Base-by-base conservation (phyloP, 2,888 invertebrate genomes). In the Steinernema carpocapsae region DNA sequence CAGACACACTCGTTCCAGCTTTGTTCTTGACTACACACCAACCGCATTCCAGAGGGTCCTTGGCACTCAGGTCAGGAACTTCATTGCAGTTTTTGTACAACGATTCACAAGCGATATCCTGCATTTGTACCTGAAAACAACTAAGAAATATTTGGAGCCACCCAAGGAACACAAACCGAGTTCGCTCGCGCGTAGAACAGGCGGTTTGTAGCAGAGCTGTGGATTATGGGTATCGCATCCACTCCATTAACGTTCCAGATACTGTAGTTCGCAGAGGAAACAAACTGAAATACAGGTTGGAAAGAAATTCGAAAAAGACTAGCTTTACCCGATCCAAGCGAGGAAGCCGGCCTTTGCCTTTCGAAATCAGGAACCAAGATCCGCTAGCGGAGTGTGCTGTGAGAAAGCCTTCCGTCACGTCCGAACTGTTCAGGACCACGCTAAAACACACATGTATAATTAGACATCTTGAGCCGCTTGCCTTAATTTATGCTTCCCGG, bases 1-100 rank as follows among this genome's bases (percentile, higher is more conserved):
- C 19, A n/a, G 76, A 46, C 10, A 83, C 77, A 0, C 79, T 79
- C 1, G 24, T 37, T 48, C 48, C 48, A 3, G 4, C 48, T 3
- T 70, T 72, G 12, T 76, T 74, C 29, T 78, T 75, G 14, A 71
- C 64, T 24, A 82, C 78, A 45, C 85, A 85, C 78, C 76, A 85
- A 0, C 71, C 72, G 70, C 85, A 86, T 10, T 77, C 45, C n/a
- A 86, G 72, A 7, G 82, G 81, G 74, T 83, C 82, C 0, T 64
- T 26, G 24, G 43, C 52, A 70, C 0, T 51, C 72, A 10, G 71
- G 75, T 71, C 79, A 75, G 12, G 73, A 70, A 14, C 84, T 76
- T 17, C 51, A 56, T 79, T 73, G 43, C 85, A 85, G 6, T 71
- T 73, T 1, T 75, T 56, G 48, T 83, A 85, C 14, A 85, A 74